phyloP scores from a whole-genome alignment of 2,888 invertebrate species.

The Drosophila rubida region DNA sequence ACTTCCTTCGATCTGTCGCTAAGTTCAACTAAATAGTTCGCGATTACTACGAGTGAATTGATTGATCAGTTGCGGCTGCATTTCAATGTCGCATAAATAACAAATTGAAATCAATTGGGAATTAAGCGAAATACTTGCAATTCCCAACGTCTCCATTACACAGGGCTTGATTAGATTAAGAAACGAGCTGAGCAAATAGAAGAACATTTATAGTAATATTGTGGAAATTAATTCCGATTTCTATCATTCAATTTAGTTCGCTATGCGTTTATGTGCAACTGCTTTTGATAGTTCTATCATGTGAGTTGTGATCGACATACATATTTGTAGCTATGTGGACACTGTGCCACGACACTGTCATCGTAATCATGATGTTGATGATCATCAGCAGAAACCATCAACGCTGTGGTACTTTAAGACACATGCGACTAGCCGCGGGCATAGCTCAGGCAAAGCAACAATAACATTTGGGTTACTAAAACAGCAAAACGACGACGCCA shows the following conservation, averaged over 20 bases:
- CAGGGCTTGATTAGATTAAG: not conserved
- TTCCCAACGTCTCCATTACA: not conserved
- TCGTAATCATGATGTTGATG: slow-evolving; percentile 41
- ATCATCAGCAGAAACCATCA: slow-evolving; percentile 53
- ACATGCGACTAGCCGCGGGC: slow-evolving; percentile 74
- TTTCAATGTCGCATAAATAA: not conserved
- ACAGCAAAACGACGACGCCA: slow-evolving; percentile 51
- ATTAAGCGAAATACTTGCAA: not conserved
- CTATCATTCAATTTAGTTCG: too few relatives aligned
- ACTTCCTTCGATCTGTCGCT: not conserved
- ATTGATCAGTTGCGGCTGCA: slow-evolving; percentile 1
- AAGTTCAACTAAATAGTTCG: too few relatives aligned
- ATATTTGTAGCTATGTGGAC: not conserved
- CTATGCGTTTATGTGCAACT: too few relatives aligned
- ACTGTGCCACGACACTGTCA: slow-evolving; percentile 34
- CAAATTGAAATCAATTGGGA: not conserved
- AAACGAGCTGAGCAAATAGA: not conserved
- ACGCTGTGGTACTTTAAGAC: slow-evolving; percentile 70
- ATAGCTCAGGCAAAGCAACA: slow-evolving; percentile 42
- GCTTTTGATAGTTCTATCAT: not conserved
- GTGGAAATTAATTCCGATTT: too few relatives aligned
- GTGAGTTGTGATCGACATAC: not conserved
- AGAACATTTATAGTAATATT: not conserved
- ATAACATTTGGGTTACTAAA: slow-evolving; percentile 79
- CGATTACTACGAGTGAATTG: too few relatives aligned